Conservation (phyloP, 1,140 invertebrate genomes). For the Oedothorax gibbosus region DNA sequence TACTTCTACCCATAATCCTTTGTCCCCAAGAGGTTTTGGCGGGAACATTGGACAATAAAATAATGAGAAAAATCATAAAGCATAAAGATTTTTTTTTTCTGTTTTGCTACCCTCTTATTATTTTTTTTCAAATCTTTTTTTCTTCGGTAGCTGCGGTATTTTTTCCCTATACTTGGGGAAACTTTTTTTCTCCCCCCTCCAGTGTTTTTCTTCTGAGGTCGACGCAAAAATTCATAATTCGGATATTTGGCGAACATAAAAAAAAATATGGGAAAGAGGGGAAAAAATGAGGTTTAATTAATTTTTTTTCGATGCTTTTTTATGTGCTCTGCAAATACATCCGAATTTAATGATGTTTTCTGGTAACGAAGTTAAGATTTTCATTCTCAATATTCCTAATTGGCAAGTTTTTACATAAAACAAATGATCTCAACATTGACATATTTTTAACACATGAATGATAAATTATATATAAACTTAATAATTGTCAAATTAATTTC, state of each 20-base stretch:
- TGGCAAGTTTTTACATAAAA: too few relatives aligned
- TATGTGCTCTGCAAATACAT: not conserved
- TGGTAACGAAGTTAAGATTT: not conserved
- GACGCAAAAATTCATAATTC: slow-evolving; percentile 52
- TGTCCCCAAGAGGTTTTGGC: slow-evolving; percentile 31
- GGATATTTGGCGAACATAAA: slow-evolving; percentile 7
- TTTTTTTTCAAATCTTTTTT: not conserved
- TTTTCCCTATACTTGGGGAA: not conserved
- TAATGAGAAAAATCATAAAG: slow-evolving; percentile 62
- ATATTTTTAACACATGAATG: too few relatives aligned
- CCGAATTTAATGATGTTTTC: slow-evolving; percentile 17
- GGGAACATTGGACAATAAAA: slow-evolving; percentile 50
- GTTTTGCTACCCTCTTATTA: not conserved
- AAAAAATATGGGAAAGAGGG: not conserved
- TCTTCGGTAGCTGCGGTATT: not conserved
- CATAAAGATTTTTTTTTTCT: slow-evolving; percentile 53
- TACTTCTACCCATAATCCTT: slow-evolving; percentile 48
- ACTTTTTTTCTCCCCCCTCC: not conserved
- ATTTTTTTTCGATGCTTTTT: slow-evolving; percentile 7
- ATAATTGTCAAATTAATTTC: too few relatives aligned
- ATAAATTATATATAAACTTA: too few relatives aligned
- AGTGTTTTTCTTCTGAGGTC: slow-evolving; percentile 17
- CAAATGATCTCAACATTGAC: too few relatives aligned
- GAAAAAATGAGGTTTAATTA: slow-evolving; percentile 32
- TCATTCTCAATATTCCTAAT: too few relatives aligned